Conservation (phyloP, 2,113 vertebrate species). For the Sceloporus tristichus region DNA sequence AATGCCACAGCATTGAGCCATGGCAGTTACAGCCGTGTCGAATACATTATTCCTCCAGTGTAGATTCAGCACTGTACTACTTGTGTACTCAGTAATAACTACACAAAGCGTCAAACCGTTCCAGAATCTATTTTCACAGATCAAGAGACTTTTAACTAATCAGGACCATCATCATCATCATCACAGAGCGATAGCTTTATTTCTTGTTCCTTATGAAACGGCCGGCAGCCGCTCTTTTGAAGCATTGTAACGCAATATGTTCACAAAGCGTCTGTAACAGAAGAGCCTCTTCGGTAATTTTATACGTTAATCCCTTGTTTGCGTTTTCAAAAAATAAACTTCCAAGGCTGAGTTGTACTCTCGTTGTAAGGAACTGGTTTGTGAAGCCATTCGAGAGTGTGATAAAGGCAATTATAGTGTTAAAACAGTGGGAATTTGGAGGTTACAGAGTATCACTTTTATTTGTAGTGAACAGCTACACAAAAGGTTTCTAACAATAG, state of each 20-base stretch:
- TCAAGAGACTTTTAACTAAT: not conserved
- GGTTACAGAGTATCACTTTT: not conserved
- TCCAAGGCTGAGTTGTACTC: not conserved
- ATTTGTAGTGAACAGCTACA: not conserved
- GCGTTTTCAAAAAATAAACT: no score
- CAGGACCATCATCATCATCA: not conserved
- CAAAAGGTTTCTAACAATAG: not conserved
- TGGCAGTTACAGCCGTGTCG: no score
- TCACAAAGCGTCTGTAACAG: accelerated
- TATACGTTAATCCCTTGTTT: not conserved
- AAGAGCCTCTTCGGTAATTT: accelerated
- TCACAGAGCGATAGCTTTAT: not conserved
- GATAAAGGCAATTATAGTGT: not conserved
- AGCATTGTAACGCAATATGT: not conserved
- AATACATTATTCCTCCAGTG: no score
- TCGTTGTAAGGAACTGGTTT: not conserved
- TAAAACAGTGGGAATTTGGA: no score
- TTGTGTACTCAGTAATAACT: no score
- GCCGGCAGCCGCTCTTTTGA: not conserved
- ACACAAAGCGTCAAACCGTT: not conserved
- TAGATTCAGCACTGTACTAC: no score
- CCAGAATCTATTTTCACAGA: not conserved
- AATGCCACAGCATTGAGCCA: not conserved
- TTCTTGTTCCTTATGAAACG: not conserved
- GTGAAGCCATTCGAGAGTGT: not conserved